A percentile compares a stretch with the other conserved stretches of the same genome.
Conservation (phyloP, 2,797 vertebrate genomes). For the Micropoecilia bifurca region DNA sequence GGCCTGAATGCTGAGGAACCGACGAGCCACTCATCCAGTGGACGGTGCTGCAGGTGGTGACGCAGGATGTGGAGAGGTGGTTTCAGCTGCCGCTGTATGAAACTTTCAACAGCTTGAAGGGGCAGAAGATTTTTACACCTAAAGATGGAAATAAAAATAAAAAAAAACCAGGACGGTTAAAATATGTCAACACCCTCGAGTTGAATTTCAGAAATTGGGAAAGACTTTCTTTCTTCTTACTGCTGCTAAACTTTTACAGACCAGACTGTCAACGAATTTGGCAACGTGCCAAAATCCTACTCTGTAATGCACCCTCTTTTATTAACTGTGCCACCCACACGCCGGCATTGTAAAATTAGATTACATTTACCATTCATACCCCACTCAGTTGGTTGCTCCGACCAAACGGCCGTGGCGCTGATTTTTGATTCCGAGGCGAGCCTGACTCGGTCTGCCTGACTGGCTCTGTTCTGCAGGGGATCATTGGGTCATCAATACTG, state of each 20-base stretch:
- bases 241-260: slow-evolving; percentile 32
- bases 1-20: slow-evolving; percentile 88
- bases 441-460: slow-evolving; percentile 78
- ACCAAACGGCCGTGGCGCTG: slow-evolving; percentile 59
- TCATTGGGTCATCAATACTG: slow-evolving; percentile 84
- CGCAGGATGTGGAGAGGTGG: slow-evolving; percentile 75
- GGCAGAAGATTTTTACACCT: slow-evolving; percentile 80
- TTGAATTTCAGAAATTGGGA: slow-evolving; percentile 18
- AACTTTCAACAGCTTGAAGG: slow-evolving; percentile 54
- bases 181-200: slow-evolving; percentile 14
- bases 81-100: slow-evolving; percentile 33
- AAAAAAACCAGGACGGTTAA: slow-evolving; percentile 5
- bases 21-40: slow-evolving; percentile 89
- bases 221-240: neutral
- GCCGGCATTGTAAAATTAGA: slow-evolving; percentile 61
- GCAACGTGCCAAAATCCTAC: slow-evolving; percentile 61
- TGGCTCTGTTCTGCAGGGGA: slow-evolving; percentile 82
- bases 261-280: slow-evolving; percentile 51
- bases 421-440: slow-evolving; percentile 76
- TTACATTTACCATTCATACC: slow-evolving; percentile 71
- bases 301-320: slow-evolving; percentile 59
- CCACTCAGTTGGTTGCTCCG: slow-evolving; percentile 55
- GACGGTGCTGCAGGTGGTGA: slow-evolving; percentile 81
- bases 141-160: slow-evolving; percentile 38
- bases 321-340: slow-evolving; percentile 68